Base-by-base conservation (phyloP, 2,797 vertebrate species). In the Enteromius thamalakanensis region DNA sequence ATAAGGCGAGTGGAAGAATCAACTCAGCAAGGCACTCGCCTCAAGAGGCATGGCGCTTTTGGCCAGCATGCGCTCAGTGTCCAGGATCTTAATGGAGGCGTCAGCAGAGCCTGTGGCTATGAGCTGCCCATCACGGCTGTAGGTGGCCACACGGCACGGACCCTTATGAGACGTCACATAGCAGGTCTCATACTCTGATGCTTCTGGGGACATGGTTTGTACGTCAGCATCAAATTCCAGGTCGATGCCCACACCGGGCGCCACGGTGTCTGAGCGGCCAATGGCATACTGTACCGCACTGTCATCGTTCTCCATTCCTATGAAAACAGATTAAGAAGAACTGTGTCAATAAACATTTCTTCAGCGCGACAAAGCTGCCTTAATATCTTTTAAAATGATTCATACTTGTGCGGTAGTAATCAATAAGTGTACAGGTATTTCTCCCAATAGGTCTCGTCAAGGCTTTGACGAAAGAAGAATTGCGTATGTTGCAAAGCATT, bases 11-110 rank as follows among this genome's bases (percentile, higher is more conserved):
- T n/a, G n/a, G n/a, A n/a, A n/a, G n/a, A n/a, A n/a, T n/a, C 10
- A 47, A 21, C 37, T 37, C 32, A 32, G 17, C 1, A 1, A 6
- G 71, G 42, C 49, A 23, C 87, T 93, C 90, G 98, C 98, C 96
- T 99, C 98, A 0, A 99, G 97, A 0, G 98, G 97, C 97, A 99
- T 99, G 72, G 97, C 97, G 0, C 97, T 99, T 87, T 99, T 99
- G 82, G 98, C 98, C 91, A 99, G 86, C 98, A 99, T 99, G 86
- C 98, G 96, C 80, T 99, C 98, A 0, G 98, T 99, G 86, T 99
- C 98, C 84, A 99, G 93, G 87, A 99, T 98, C 93, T 99, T 99
- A 90, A 99, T 99, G 67, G 98, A 99, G 3, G 98, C 97, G 0
- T 99, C 98, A 0, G 97, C 98, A 0, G 98, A 99, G 45, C 98